Base-by-base conservation (phyloP, 2,888 invertebrate genomes). In the Nomada lathburiana region DNA sequence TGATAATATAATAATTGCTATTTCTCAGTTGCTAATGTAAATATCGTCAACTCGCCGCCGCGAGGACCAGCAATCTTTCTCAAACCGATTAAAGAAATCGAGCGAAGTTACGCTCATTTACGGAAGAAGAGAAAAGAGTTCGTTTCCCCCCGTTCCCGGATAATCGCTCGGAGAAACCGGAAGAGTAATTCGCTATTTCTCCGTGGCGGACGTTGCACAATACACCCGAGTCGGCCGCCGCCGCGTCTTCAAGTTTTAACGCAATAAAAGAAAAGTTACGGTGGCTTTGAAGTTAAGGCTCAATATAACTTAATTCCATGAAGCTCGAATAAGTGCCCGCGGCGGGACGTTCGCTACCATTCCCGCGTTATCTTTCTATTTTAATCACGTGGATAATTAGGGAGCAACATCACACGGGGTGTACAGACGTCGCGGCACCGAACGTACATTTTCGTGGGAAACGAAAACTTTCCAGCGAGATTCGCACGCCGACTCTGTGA, bases 221-320 rank as follows among this genome's bases (percentile, higher is more conserved):
- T 86, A 68, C 69, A 78, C 50, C 71, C 26, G 64, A 57, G 60
- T 47, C 18, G 47, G 20, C 29, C 23, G 47, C 65, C 29, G 47
- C 65, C 67, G 62, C 71, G 76, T 76, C n/a, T 55, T 42, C 23
- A 86, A 86, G 36, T 85, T 83, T 85, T 83, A 86, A 83, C 71
- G 79, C 75, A 84, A 81, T 86, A 70, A 81, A 79, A 84, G 77
- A 84, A 73, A 86, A 86, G 73, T 86, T 87, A 16, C 64, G 29
- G 55, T 18, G 53, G 52, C 67, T 65, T 70, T 36, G 60, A 75
- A 85, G 79, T 77, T 82, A 62, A 55, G 13, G 29, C 64, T 23
- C 13, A 47, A 47, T 47, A 16, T 47, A 47, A 47, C 47, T 47
- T 47, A 42, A 52, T 52, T 42, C 53, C 65, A 62, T 82, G 80